Percentiles rank a stretch among this genome's conserved stretches.
These are phyloP conservation scores for Prosapia bicincta DNA, from an alignment of 2,888 invertebrate species.

Conservation along the genomic window DNA sequence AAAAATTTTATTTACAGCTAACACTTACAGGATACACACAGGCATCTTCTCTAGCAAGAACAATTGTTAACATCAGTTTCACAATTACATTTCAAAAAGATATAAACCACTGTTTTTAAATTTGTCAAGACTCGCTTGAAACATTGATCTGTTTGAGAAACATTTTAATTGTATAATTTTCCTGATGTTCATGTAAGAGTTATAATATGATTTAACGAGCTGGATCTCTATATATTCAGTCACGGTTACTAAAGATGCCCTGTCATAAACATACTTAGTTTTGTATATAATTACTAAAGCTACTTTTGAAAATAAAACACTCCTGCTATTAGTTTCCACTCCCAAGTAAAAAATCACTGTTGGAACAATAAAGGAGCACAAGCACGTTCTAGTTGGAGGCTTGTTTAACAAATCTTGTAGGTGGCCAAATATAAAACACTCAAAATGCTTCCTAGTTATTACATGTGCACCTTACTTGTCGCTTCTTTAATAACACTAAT, in stretches of 20 bases:
- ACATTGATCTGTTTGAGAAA: neutral
- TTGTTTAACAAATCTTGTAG: neutral
- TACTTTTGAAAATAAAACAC: slow-evolving; percentile 9
- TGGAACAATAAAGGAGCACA: slow-evolving; percentile 4
- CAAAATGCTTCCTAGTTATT: neutral
- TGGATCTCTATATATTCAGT: neutral
- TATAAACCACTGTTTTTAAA: neutral
- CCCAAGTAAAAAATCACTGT: slow-evolving; percentile 4
- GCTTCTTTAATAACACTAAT: neutral
- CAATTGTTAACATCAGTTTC: neutral
- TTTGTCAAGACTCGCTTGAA: neutral
- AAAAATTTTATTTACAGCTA: no score
- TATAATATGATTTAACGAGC: neutral
- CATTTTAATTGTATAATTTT: slow-evolving; percentile 12
- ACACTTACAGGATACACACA: no score
- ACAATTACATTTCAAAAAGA: neutral
- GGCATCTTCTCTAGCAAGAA: no score
- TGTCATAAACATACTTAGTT: slow-evolving; percentile 9
- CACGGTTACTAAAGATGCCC: slow-evolving; percentile 2
- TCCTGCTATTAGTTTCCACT: neutral
- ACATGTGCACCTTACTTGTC: neutral
- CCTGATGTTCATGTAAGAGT: neutral
- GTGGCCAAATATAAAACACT: slow-evolving; percentile 12
- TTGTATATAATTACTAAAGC: neutral
- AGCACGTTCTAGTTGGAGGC: slow-evolving; percentile 7